Conservation (phyloP, 1,140 invertebrate genomes). For the Diorhabda carinulata region DNA sequence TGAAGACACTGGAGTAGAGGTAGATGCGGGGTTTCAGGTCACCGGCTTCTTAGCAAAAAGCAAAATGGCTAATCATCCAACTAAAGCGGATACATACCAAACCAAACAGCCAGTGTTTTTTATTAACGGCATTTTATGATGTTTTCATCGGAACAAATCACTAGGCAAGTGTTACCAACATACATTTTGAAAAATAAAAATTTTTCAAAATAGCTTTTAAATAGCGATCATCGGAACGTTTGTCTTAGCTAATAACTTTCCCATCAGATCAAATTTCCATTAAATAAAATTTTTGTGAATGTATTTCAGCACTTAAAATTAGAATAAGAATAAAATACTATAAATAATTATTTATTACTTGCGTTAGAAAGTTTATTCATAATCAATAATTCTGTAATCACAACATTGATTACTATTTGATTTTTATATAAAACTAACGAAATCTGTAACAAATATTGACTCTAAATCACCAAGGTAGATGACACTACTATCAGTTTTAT, state of each 20-base stretch:
- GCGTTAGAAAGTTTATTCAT: no score
- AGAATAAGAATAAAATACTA: no score
- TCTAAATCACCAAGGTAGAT: no score
- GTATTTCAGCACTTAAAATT: not conserved
- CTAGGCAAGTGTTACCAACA: conserved; percentile 8
- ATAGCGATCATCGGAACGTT: conserved; percentile 1
- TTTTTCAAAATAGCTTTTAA: not conserved
- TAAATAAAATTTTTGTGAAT: not conserved
- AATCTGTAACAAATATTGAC: no score
- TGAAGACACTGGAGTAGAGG: not conserved
- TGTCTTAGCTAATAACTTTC: not conserved
- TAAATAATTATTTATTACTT: no score
- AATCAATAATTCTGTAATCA: no score
- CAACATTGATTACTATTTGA: no score
- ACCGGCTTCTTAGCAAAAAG: conserved; percentile 21
- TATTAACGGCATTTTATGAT: conserved; percentile 25
- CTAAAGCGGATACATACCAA: conserved; percentile 12
- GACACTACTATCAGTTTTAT: no score
- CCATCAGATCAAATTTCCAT: not conserved
- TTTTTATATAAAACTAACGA: no score
- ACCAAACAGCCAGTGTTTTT: conserved; percentile 7
- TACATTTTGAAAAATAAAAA: not conserved
- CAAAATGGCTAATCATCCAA: conserved; percentile 22
- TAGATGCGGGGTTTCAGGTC: not conserved
- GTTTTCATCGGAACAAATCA: conserved; percentile 22